Evolutionary conservation across 2,888 invertebrate species (phyloP), one percentile per base, ranked within the genome.

Genomic region (Aricia artaxerxes): DNA sequence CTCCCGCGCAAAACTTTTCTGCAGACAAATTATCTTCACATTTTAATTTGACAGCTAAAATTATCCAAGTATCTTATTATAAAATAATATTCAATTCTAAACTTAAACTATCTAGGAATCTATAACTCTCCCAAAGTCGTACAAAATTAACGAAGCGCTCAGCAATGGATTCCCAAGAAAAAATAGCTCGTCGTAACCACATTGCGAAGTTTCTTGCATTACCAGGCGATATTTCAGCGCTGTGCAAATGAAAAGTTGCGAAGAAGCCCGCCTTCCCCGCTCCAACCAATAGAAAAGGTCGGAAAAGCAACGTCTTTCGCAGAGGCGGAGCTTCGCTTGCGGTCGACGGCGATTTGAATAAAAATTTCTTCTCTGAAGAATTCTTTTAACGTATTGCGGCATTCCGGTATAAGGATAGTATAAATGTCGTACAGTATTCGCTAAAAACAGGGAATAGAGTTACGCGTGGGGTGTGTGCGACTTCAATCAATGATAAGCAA

Each of bases 191-290:
- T 31, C 86, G 86, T 87, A 91, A 92, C 93, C 93, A 88, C 94
- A 92, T 85, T 86, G 87, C 86, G 87, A 91, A 92, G 69, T 88
- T 93, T 88, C 88, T 86, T 87, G 87, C 88, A 88, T 91, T 93
- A 93, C 93, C 93, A 89, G 86, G 91, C 91, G 90, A 93, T 94
- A 93, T 93, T 93, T 93, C 89, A 92, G 90, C 88, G 88, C 90
- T 88, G 91, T 92, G 92, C 93, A 94, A 94, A 94, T 94, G 94
- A 93, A 94, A 94, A 93, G 93, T 94, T 93, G 88, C 89, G 91
- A 91, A 86, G 90, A 87, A 89, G 89, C 91, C 84, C 86, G 86
- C 85, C 92, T 90, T 90, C 90, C 87, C 84, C 87, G 86, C 88
- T 88, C 86, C 88, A 91, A 91, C 94, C 94, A 94, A 94, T 94